Evolutionary conservation across 2,888 invertebrate genomes (phyloP), one percentile per base, ranked within the genome.

Genomic region (Meiosimyza decipiens): DNA sequence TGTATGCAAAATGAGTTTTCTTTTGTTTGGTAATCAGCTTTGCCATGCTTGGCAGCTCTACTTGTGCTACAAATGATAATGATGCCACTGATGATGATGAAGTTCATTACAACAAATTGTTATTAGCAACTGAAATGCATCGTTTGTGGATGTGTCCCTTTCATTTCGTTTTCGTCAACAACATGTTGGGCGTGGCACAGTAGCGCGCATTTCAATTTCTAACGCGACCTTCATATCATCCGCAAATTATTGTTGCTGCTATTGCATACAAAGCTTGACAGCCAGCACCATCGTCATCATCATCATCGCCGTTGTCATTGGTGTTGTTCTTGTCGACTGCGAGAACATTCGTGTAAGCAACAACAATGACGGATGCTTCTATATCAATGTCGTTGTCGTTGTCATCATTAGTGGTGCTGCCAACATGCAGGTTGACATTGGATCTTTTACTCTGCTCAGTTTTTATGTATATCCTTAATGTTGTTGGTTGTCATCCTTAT

Each of bases 251-350:
- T 40, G 40, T 40, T 40, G 9, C 9, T 40, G 40, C 40, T 40
- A 40, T 40, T 40, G 40, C 40, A 40, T 40, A 40, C 40, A 40
- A 40, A 40, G 40, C 40, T 7, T 40, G 40, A 40, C 40, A 40
- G 40, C 40, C 59, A 22, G 1, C 28, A 15, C 28, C 28, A 33
- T 3, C 28, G 9, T 40, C 40, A 40, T 40, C 40, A 2, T 40
- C 40, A 5, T 40, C 40, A 9, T 40, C 40, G 9, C 6, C 40
- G 40, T 66, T 33, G 67, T 55, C 18, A 22, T 59, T 0, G 59
- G n/a, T 59, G 49, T 57, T 57, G 54, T 55, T 66, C 11, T 57
- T 67, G 67, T 28, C 51, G 65, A 9, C 65, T 15, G 40, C 47
- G 28, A 15, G 22, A 12, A 12, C 59, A 40, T 40, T 40, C 40